phyloP scores from a whole-genome alignment of 2,888 invertebrate species.

The Ctena decussata region DNA sequence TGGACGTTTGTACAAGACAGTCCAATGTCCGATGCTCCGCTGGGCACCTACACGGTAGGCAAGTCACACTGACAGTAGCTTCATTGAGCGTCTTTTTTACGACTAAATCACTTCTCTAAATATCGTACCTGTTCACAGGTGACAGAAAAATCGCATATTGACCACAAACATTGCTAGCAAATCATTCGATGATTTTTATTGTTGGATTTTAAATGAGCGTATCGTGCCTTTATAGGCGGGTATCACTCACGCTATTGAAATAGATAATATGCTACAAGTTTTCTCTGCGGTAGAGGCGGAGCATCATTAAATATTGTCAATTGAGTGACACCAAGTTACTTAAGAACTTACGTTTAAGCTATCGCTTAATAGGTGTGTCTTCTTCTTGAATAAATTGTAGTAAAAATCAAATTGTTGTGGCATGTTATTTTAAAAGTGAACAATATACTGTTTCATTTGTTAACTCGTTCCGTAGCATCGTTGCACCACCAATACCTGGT shows the following conservation, averaged over 20 bases:
- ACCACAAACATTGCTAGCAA: neutral
- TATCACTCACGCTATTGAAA: slow-evolving; percentile 35
- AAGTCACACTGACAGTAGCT: neutral
- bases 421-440: slow-evolving; percentile 3
- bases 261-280: slow-evolving; percentile 29
- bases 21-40: neutral
- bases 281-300: slow-evolving; percentile 36
- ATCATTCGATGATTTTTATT: neutral
- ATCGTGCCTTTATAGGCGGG: slow-evolving; percentile 10
- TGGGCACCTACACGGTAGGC: neutral
- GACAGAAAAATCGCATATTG: neutral
- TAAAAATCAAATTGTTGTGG: neutral
- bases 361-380: slow-evolving; percentile 35
- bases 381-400: neutral
- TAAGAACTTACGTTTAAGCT: slow-evolving; percentile 19
- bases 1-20: neutral
- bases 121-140: slow-evolving; percentile 17
- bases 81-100: slow-evolving; percentile 3
- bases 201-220: slow-evolving; percentile 14
- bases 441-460: neutral
- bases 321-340: slow-evolving; percentile 51
- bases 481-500: neutral
- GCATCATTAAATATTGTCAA: slow-evolving; percentile 36
- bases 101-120: neutral
- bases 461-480: neutral